These are phyloP conservation scores for Naso thynnoides DNA, from an alignment of 2,797 vertebrate species.

Conservation along the genomic window DNA sequence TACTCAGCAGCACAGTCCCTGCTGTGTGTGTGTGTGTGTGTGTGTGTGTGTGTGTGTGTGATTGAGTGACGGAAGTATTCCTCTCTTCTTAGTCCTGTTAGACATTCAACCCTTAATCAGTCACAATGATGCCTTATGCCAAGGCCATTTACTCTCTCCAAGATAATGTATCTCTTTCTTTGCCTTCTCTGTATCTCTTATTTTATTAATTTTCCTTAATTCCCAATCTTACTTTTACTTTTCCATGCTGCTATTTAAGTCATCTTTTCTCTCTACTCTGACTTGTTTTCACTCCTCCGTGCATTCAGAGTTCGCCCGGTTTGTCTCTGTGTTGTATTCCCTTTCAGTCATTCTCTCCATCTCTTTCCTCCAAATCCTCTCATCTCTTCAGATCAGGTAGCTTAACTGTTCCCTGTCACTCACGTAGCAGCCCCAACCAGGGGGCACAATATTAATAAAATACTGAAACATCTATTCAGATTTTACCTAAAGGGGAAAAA, in stretches of 20 bases:
- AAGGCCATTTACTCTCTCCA: slow-evolving; percentile 17
- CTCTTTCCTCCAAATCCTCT: slow-evolving; percentile 22
- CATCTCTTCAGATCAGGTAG: slow-evolving; percentile 54
- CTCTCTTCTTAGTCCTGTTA: not conserved
- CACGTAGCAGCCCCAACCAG: slow-evolving; percentile 2
- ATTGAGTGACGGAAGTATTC: slow-evolving; percentile 8
- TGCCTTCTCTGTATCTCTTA: not conserved
- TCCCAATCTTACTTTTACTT: not conserved
- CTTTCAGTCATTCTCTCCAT: slow-evolving; percentile 25
- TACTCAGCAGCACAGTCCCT: not conserved
- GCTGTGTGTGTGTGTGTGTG: slow-evolving; percentile 15
- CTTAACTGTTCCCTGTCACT: slow-evolving; percentile 59
- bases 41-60: slow-evolving; percentile 14
- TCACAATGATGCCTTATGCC: slow-evolving; percentile 51
- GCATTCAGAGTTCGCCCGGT: slow-evolving; percentile 18
- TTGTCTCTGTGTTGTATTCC: slow-evolving; percentile 26
- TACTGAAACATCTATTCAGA: slow-evolving; percentile 34
- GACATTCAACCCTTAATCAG: slow-evolving; percentile 56
- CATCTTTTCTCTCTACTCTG: not conserved
- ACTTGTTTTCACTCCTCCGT: not conserved
- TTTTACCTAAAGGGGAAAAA: slow-evolving; percentile 12
- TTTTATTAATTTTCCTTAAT: not conserved
- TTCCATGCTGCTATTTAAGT: not conserved
- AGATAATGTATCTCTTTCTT: slow-evolving; percentile 6
- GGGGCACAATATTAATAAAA: slow-evolving; percentile 41